These are phyloP conservation scores for Piprites chloris DNA, from an alignment of 2,113 vertebrate species.

Conservation along the genomic window DNA sequence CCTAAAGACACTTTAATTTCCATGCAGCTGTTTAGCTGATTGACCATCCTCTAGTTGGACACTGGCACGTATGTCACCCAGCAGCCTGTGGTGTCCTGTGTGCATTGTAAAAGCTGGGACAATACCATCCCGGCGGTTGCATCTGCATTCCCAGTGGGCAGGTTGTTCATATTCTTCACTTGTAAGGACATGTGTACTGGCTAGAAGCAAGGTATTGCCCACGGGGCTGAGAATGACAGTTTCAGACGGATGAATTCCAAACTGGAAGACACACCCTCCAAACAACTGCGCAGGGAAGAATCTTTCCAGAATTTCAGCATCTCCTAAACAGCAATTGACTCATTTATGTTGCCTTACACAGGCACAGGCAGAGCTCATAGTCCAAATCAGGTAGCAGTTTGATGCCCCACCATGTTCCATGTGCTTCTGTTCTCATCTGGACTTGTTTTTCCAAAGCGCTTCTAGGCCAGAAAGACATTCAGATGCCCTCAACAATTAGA, in stretches of 20 bases:
- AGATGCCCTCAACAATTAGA: not conserved
- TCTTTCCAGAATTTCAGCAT: not conserved
- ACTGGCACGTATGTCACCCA: not conserved
- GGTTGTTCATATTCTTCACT: conserved; percentile 3
- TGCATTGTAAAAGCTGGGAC: not conserved
- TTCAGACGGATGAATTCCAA: conserved; percentile 14
- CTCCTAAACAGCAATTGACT: not conserved
- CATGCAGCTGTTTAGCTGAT: not conserved
- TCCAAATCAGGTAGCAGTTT: not conserved
- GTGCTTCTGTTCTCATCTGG: not conserved
- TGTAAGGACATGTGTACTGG: conserved; percentile 11
- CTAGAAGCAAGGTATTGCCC: not conserved
- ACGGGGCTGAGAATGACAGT: conserved; percentile 13
- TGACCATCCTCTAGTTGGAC: not conserved
- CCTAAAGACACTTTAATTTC: not conserved
- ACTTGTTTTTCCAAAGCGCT: not conserved
- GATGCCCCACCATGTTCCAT: not conserved
- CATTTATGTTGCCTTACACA: not conserved
- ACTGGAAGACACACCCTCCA: conserved; percentile 4
- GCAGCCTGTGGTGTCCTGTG: not conserved
- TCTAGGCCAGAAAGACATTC: not conserved
- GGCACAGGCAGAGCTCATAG: not conserved
- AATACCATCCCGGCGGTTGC: not conserved
- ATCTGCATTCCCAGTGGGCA: not conserved
- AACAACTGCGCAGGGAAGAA: not conserved